These are phyloP conservation scores for Hylaeus volcanicus DNA, from an alignment of 1,140 invertebrate genomes.

Conservation along the genomic window DNA sequence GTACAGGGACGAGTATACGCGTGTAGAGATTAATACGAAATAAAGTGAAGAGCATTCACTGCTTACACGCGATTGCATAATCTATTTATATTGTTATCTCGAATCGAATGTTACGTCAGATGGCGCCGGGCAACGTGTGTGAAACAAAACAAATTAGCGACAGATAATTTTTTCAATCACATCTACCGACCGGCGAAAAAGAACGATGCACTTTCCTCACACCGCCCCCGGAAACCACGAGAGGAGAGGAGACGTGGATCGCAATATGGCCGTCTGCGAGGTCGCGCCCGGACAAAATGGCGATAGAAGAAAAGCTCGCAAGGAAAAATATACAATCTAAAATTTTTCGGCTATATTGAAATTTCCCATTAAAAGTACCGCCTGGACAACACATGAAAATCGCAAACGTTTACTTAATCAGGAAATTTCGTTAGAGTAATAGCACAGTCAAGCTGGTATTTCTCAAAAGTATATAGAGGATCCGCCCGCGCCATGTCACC, in stretches of 20 bases:
- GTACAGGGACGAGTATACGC: neutral
- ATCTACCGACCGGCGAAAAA: constrained; percentile 33
- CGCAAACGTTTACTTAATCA: constrained; percentile 40
- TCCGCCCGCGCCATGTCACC: constrained; percentile 57
- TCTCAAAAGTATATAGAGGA: constrained; percentile 27
- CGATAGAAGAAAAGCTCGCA: constrained; percentile 63
- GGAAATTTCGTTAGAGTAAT: constrained; percentile 13
- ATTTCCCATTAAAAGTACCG: constrained; percentile 43
- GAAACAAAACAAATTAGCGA: constrained; percentile 64
- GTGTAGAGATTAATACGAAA: constrained; percentile 31
- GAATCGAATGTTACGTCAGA: constrained; percentile 59
- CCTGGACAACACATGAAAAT: constrained; percentile 43
- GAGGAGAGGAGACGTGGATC: constrained; percentile 61
- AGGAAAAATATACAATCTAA: constrained; percentile 52
- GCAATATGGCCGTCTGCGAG: constrained; percentile 76
- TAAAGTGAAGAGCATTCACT: constrained; percentile 44
- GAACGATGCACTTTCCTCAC: constrained; percentile 37
- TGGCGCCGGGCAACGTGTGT: constrained; percentile 40
- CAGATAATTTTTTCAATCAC: constrained; percentile 53
- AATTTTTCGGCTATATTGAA: neutral
- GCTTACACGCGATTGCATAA: constrained; percentile 71
- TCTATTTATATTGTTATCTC: constrained; percentile 75
- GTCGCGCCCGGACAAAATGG: constrained; percentile 77
- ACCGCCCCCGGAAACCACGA: constrained; percentile 67
- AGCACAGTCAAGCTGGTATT: constrained; percentile 10